Percentiles rank a stretch among this genome's conserved stretches.
Conservation (phyloP, 1,140 invertebrate genomes). For the Scaptomyza montana region DNA sequence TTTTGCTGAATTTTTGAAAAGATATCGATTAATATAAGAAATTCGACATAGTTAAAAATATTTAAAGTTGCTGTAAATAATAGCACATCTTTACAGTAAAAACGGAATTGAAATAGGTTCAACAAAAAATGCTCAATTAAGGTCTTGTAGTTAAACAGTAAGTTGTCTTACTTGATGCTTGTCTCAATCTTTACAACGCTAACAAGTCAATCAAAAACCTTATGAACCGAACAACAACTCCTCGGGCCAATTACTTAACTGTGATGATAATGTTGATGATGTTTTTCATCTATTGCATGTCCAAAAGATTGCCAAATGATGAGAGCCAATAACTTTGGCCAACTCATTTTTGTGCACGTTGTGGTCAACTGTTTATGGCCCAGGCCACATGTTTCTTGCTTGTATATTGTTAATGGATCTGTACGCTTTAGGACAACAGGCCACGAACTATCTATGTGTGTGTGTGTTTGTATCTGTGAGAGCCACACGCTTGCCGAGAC, state of each 20-base stretch:
- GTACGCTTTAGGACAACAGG: conserved; percentile 36
- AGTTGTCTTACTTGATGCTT: background rate
- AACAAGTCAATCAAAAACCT: conserved; percentile 34
- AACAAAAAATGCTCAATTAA: background rate
- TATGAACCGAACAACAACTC: background rate
- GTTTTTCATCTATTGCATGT: conserved; percentile 21
- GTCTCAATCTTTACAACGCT: background rate
- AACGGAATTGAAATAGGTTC: too few species aligned
- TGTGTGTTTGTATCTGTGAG: conserved; percentile 24
- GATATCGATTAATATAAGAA: too few species aligned
- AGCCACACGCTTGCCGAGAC: conserved; percentile 58
- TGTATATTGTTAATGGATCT: conserved; percentile 49
- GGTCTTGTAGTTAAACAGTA: background rate
- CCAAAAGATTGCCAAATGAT: conserved; percentile 10
- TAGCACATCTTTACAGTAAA: too few species aligned
- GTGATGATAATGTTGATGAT: conserved; percentile 16
- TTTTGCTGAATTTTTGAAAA: too few species aligned
- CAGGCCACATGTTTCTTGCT: conserved; percentile 29
- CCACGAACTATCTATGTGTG: conserved; percentile 20
- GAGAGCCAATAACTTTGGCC: conserved; percentile 25
- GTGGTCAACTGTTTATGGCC: conserved; percentile 20
- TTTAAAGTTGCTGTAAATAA: too few species aligned
- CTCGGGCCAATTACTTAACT: conserved; percentile 16
- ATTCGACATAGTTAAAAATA: too few species aligned
- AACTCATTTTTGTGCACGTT: conserved; percentile 6